phyloP scores from a whole-genome alignment of 1,140 invertebrate genomes.

The Drosophila carrolli region DNA sequence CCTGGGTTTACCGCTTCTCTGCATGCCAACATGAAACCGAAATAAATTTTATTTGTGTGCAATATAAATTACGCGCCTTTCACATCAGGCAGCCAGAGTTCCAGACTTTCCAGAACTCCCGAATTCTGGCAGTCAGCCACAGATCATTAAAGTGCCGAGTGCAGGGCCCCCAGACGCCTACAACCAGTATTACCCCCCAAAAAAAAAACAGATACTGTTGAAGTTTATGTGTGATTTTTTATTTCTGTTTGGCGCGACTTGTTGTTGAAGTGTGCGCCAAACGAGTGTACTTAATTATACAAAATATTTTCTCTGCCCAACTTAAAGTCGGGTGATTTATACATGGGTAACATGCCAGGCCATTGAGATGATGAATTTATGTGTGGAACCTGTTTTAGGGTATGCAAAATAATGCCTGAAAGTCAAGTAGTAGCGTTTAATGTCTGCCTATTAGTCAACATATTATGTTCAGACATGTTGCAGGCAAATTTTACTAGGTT shows the following conservation, averaged over 20 bases:
- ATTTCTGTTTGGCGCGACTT: constrained; percentile 29
- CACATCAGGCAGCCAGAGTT: constrained; percentile 26
- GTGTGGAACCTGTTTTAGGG: constrained; percentile 17
- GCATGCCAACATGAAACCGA: constrained; percentile 71
- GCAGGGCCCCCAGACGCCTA: constrained; percentile 49
- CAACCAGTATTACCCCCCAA: not conserved
- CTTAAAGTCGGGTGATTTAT: constrained; percentile 67
- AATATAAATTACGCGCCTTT: constrained; percentile 71
- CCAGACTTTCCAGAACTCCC: constrained; percentile 13
- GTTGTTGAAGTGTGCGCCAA: constrained; percentile 50
- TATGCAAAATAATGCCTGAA: constrained; percentile 17
- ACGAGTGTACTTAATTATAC: constrained; percentile 73
- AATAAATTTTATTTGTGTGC: constrained; percentile 77
- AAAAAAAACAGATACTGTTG: not conserved
- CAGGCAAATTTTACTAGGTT: not conserved
- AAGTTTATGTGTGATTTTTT: constrained; percentile 58
- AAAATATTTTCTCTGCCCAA: constrained; percentile 65
- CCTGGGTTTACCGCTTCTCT: constrained; percentile 22
- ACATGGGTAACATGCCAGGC: constrained; percentile 24
- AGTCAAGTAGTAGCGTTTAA: constrained; percentile 5
- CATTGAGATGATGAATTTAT: constrained; percentile 61
- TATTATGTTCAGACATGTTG: not conserved
- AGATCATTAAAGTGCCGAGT: constrained; percentile 69
- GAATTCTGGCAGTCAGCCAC: constrained; percentile 35
- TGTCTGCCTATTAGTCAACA: constrained; percentile 4